phyloP scores from a whole-genome alignment of 1,140 invertebrate species.

The Diploscapter pachys region DNA sequence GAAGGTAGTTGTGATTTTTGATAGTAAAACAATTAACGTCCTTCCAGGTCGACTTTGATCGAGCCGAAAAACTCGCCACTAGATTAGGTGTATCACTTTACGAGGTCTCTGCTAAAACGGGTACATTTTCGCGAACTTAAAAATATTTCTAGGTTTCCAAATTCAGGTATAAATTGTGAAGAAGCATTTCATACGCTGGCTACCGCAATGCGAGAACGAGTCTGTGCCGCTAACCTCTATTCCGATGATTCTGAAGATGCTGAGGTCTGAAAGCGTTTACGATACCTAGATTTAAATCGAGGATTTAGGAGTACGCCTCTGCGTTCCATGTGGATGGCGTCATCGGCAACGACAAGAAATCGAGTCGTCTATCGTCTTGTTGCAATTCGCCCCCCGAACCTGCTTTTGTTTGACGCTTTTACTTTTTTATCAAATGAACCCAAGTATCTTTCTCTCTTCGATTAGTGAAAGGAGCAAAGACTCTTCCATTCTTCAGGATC shows the following conservation, averaged over 20 bases:
- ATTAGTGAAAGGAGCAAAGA: too few relatives aligned
- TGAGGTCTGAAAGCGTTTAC: conserved; percentile 19
- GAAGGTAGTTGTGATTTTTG: conserved; percentile 39
- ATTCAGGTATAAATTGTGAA: conserved; percentile 52
- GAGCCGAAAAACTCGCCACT: conserved; percentile 54
- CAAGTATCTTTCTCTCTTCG: too few relatives aligned
- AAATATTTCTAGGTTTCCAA: background rate
- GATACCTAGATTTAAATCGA: background rate
- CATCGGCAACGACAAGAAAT: conserved; percentile 51
- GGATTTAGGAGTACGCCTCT: conserved; percentile 42
- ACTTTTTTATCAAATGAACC: too few relatives aligned
- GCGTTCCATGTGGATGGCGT: conserved; percentile 58
- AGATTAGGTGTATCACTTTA: conserved; percentile 54
- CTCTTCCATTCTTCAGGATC: too few relatives aligned
- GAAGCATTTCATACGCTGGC: conserved; percentile 55
- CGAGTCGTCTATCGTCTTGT: conserved; percentile 24
- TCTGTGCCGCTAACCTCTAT: conserved; percentile 47
- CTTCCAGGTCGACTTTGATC: conserved; percentile 47
- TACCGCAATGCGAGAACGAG: conserved; percentile 53
- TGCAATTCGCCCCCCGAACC: conserved; percentile 45
- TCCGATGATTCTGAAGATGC: conserved; percentile 42
- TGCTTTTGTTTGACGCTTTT: conserved; percentile 47
- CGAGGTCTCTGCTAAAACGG: conserved; percentile 58
- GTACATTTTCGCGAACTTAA: conserved; percentile 4
- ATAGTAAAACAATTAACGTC: background rate